phyloP scores from a whole-genome alignment of 2,888 invertebrate species.

The Camponotus fellah region DNA sequence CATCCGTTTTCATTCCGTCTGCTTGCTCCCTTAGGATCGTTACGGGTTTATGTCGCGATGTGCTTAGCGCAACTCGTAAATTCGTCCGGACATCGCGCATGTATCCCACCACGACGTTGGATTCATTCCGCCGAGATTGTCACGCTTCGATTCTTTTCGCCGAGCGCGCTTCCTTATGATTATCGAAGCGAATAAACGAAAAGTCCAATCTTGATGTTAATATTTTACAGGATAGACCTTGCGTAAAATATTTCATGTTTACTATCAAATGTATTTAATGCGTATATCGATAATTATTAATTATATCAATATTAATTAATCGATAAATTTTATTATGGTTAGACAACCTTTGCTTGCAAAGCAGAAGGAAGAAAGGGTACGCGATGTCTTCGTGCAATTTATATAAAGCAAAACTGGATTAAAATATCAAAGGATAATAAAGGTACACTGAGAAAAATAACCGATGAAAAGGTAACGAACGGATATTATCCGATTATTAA shows the following conservation, averaged over 20 bases:
- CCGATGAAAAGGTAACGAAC: no score
- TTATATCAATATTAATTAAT: conserved; percentile 2
- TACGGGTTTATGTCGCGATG: conserved; percentile 66
- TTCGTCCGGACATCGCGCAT: conserved; percentile 56
- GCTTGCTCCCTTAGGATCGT: conserved; percentile 54
- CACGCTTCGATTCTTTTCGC: conserved; percentile 55
- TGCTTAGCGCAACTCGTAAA: conserved; percentile 69
- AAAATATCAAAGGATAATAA: background rate
- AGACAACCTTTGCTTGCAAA: background rate
- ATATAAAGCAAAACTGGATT: background rate
- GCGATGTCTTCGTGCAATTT: background rate
- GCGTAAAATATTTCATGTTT: background rate
- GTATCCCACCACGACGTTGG: conserved; percentile 40
- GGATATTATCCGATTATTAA: no score
- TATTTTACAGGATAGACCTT: background rate
- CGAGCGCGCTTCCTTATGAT: conserved; percentile 28
- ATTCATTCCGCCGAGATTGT: conserved; percentile 57
- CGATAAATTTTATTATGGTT: background rate
- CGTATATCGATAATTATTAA: background rate
- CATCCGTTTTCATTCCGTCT: conserved; percentile 26
- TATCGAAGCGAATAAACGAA: background rate
- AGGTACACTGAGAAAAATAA: no score
- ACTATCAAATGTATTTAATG: background rate
- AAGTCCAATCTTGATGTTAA: background rate
- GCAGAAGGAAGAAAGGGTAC: background rate